Conservation (phyloP, 2,113 vertebrate species). For the Eptesicus fuscus region DNA sequence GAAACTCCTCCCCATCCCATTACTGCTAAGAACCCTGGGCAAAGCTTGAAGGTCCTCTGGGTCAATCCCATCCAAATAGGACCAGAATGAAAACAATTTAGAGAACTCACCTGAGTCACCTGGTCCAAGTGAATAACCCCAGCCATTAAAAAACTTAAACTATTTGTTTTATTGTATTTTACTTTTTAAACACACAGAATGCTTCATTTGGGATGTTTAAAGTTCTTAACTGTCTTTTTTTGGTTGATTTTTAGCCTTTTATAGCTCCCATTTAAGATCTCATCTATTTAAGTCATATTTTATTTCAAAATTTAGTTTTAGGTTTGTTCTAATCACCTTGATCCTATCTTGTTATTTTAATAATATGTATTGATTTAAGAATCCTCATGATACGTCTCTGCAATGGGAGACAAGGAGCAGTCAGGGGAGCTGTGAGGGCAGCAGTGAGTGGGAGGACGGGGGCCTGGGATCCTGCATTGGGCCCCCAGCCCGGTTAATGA, state of each 20-base stretch:
- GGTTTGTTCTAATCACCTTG: neutral
- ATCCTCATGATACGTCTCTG: neutral
- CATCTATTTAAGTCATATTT: neutral
- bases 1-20: neutral
- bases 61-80: neutral
- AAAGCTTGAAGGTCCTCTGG: neutral
- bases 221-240: neutral
- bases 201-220: neutral
- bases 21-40: neutral
- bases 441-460: neutral
- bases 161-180: neutral
- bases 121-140: neutral
- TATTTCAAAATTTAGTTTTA: neutral
- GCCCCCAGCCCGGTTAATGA: neutral
- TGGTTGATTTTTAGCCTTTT: neutral
- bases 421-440: neutral
- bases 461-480: neutral
- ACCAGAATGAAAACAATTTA: neutral
- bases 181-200: neutral
- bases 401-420: neutral
- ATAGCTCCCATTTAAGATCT: neutral
- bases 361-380: neutral
- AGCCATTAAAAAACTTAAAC: neutral
- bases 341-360: neutral
- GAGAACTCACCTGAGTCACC: neutral